Evolutionary conservation across 1,140 invertebrate genomes (phyloP).

Genomic region (Scaptodrosophila lebanonensis): DNA sequence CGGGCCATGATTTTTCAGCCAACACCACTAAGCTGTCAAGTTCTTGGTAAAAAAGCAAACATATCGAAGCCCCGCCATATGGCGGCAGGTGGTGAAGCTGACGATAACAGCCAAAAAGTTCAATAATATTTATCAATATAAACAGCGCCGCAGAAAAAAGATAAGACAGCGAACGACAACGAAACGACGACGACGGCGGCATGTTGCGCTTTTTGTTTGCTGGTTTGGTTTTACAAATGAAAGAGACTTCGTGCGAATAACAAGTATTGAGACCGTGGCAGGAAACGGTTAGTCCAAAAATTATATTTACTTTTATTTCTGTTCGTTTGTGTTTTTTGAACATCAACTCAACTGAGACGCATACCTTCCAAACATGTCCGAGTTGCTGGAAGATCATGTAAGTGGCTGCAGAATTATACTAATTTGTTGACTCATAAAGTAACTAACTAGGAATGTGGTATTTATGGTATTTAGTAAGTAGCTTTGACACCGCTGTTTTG

Average conservation of each 20-base stretch:
- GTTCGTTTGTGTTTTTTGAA: too few species aligned
- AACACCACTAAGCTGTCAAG: slow-evolving; percentile 12
- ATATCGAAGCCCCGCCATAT: slow-evolving; percentile 22
- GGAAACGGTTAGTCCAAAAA: too few species aligned
- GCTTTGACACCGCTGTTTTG: slow-evolving; percentile 1
- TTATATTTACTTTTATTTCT: too few species aligned
- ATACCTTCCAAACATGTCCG: slow-evolving; percentile 48
- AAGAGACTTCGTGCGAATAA: slow-evolving; percentile 46
- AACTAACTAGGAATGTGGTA: background rate
- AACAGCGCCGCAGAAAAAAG: slow-evolving; percentile 19
- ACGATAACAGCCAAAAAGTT: slow-evolving; percentile 49
- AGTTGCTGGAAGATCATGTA: slow-evolving; percentile 64
- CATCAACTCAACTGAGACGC: too few species aligned
- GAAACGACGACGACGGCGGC: slow-evolving; percentile 11
- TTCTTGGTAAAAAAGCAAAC: slow-evolving; percentile 8
- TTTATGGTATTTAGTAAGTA: background rate
- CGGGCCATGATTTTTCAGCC: too few species aligned
- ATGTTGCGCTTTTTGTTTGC: too few species aligned
- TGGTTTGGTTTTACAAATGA: slow-evolving; percentile 57
- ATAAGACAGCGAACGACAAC: slow-evolving; percentile 53
- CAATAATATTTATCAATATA: slow-evolving; percentile 60
- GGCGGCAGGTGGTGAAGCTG: slow-evolving; percentile 35
- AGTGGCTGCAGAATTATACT: too few species aligned
- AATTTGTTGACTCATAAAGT: background rate
- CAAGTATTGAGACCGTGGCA: too few species aligned